Base-by-base conservation (phyloP, 1,140 invertebrate species). In the Drosophila virilis region DNA sequence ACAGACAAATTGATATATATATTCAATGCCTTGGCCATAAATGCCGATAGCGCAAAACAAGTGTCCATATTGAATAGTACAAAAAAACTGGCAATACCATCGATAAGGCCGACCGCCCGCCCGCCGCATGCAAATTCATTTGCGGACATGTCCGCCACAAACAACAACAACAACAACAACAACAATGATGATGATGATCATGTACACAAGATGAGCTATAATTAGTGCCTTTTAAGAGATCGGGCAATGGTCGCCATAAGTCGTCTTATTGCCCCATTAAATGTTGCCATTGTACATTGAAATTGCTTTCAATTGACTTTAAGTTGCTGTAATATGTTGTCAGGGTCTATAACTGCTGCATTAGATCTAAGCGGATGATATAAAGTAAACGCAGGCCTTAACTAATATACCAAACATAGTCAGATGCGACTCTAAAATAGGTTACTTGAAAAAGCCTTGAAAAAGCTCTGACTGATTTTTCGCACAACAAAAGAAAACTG, bases 21-120 rank as follows among this genome's bases (percentile, higher is more conserved):
- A 74, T 89, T 88, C 84, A 83, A 89, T 88, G 83, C 84, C 83
- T 89, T 55, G 80, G 73, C 82, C 82, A 86, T 86, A 88, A 82
- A 78, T 54, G 59, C 15, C 57, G 46, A 55, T 46, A 54, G 67
- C 33, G 6, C 38, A 54, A 51, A 46, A 42, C 59, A 59, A 75
- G 52, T 70, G 73, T 65, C 67, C 59, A 74, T 55, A 68, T 69
- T 61, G 65, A 74, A 61, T 40, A 43, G 43, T 51, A 54, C 43
- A 28, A 54, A 60, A 62, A 35, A 48, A 32, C 45, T n/a, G 54
- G 62, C 45, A 61, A 69, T 42, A 61, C 50, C 54, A 52, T 46
- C 73, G 52, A 75, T 75, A 71, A 74, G 65, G 75, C 64, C 58
- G 54, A 15, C 22, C 5, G 5, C 0, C 22, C 22, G 6, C 9